Evolutionary conservation across 2,888 invertebrate species (phyloP).

Genomic region (Drosophila cognata): DNA sequence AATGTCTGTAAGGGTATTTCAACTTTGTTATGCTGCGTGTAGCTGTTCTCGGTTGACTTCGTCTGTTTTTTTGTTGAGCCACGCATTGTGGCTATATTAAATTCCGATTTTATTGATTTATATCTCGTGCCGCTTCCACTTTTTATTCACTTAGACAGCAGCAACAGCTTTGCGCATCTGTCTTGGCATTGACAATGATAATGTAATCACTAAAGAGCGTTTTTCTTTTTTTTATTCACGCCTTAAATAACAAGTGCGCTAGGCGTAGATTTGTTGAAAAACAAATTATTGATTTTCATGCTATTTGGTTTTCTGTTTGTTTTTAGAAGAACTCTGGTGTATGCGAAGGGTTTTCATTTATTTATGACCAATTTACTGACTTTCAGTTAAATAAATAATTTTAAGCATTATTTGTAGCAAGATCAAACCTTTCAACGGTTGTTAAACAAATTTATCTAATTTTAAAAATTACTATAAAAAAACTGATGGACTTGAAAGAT

Average conservation of each 20-base stretch:
- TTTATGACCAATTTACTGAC: neutral
- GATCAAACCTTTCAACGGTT: neutral
- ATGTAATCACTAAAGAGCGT: slow-evolving; percentile 43
- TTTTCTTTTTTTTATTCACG: slow-evolving; percentile 3
- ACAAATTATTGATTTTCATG: neutral
- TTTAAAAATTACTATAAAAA: slow-evolving; percentile 7
- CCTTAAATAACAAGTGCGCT: neutral
- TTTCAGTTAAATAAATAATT: slow-evolving; percentile 20
- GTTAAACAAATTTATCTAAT: slow-evolving; percentile 4
- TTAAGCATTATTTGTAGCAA: neutral
- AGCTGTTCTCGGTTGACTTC: slow-evolving; percentile 3
- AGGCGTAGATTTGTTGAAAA: neutral
- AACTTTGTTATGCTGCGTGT: neutral
- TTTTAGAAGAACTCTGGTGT: neutral
- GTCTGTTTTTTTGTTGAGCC: slow-evolving; percentile 25
- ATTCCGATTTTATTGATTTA: slow-evolving; percentile 75
- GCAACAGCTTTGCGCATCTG: slow-evolving; percentile 53
- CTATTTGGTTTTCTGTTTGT: neutral
- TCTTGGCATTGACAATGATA: slow-evolving; percentile 52
- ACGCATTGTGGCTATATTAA: slow-evolving; percentile 70
- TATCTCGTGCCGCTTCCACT: slow-evolving; percentile 36
- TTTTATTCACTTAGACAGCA: slow-evolving; percentile 52
- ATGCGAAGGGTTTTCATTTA: neutral
- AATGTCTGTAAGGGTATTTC: slow-evolving; percentile 12
- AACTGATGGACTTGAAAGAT: neutral